Conservation (phyloP, 92 coral and sea anemone genomes). For the Epizoanthus ramosus region DNA sequence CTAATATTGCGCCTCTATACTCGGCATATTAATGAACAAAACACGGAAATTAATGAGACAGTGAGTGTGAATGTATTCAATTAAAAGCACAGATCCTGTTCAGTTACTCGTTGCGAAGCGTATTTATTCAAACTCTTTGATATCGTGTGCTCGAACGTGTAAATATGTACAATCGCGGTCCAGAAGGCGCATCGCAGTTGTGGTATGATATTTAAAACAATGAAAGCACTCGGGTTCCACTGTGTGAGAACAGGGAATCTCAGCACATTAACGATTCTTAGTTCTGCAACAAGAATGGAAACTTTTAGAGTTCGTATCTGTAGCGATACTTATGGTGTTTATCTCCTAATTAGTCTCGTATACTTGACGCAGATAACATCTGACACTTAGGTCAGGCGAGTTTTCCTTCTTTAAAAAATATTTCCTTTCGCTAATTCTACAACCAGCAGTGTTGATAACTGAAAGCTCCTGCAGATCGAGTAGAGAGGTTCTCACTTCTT, state of each 20-base stretch:
- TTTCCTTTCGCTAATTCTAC: constrained; percentile 44
- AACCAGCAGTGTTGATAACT: constrained; percentile 32
- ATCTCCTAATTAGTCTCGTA: constrained; percentile 61
- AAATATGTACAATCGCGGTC: constrained; percentile 36
- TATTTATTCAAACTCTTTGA: constrained; percentile 45
- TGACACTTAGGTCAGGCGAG: constrained; percentile 57
- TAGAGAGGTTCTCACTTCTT: constrained; percentile 48
- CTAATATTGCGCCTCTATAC: constrained; percentile 60
- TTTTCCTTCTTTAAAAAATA: constrained; percentile 34
- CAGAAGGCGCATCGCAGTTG: constrained; percentile 27
- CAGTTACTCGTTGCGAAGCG: constrained; percentile 45
- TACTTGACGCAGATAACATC: constrained; percentile 65
- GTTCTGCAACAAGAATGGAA: constrained; percentile 8
- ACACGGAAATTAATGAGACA: constrained; percentile 73
- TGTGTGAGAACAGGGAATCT: constrained; percentile 7
- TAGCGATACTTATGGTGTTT: constrained; percentile 49
- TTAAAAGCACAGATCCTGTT: constrained; percentile 46
- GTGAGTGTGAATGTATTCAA: constrained; percentile 64
- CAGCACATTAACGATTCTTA: constrained; percentile 32
- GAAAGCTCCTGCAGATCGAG: constrained; percentile 36
- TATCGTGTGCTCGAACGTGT: constrained; percentile 48
- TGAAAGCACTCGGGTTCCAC: constrained; percentile 26
- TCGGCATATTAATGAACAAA: constrained; percentile 57
- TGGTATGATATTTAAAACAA: constrained; percentile 37
- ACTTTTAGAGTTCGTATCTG: constrained; percentile 7